Conservation (phyloP, 2,113 vertebrate genomes). For the Passer montanus region DNA sequence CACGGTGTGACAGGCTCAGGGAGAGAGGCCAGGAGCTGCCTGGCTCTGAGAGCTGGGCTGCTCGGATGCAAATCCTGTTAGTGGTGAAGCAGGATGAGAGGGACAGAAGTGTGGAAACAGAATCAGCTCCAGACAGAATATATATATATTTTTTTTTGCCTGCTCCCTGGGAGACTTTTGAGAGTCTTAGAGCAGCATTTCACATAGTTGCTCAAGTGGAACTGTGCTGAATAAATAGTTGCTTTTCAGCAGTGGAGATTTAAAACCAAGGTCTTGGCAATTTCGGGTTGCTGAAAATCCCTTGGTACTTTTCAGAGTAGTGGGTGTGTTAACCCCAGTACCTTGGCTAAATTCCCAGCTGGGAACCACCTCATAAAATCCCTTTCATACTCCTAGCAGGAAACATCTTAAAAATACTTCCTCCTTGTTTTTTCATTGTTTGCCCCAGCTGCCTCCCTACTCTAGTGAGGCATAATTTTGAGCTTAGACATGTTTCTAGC, state of each 20-base stretch:
- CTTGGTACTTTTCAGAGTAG: slow-evolving; percentile 12
- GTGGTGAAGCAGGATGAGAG: slow-evolving; percentile 11
- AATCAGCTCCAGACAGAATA: slow-evolving; percentile 48
- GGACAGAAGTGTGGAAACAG: slow-evolving; percentile 27
- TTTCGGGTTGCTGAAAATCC: slow-evolving; percentile 32
- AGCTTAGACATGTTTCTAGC: neutral
- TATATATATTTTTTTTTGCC: neutral
- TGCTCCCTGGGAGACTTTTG: slow-evolving; percentile 27
- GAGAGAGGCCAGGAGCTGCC: neutral
- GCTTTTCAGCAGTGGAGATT: slow-evolving; percentile 50
- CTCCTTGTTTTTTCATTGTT: neutral
- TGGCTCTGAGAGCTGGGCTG: neutral
- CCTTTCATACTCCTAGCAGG: neutral
- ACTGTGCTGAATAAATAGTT: slow-evolving; percentile 51
- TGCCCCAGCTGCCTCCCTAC: neutral
- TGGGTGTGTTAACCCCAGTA: slow-evolving; percentile 21
- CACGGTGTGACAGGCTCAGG: neutral
- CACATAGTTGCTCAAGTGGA: slow-evolving; percentile 53
- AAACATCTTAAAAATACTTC: neutral
- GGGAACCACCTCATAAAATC: slow-evolving; percentile 24
- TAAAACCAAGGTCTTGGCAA: slow-evolving; percentile 37
- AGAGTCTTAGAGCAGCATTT: slow-evolving; percentile 60
- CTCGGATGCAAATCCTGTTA: slow-evolving; percentile 33
- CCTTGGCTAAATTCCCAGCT: slow-evolving; percentile 35
- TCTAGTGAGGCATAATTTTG: neutral